Conservation (phyloP, 2,888 invertebrate species). For the Ennomos fuscantarius region DNA sequence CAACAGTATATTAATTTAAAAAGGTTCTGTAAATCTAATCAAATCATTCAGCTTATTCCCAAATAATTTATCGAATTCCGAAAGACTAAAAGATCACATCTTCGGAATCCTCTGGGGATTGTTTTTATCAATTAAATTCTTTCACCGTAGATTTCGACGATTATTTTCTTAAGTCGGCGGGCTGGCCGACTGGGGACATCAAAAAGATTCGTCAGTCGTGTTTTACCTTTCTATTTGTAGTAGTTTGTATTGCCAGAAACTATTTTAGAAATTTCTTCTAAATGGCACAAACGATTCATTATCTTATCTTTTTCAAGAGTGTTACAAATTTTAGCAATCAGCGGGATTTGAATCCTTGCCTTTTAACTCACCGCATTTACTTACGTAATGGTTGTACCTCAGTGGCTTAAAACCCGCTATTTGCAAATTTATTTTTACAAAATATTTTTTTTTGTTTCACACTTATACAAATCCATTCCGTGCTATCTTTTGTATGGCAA, state of each 20-base stretch:
- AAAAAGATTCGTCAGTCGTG: constrained; percentile 64
- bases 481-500: too few species aligned
- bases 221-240: constrained; percentile 49
- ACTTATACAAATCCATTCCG: too few species aligned
- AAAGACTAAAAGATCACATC: constrained; percentile 16
- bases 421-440: too few species aligned
- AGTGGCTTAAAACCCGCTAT: too few species aligned
- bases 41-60: constrained; percentile 10
- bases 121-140: constrained; percentile 78
- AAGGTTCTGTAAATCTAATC: neutral
- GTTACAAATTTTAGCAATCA: too few species aligned
- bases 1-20: neutral
- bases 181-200: constrained; percentile 50
- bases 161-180: constrained; percentile 63
- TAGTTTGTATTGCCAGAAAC: neutral
- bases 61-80: constrained; percentile 13
- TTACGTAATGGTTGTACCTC: too few species aligned
- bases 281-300: neutral
- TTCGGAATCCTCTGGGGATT: constrained; percentile 52
- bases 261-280: neutral
- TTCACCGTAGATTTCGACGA: constrained; percentile 61
- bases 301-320: too few species aligned
- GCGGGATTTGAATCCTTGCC: too few species aligned
- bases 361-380: too few species aligned
- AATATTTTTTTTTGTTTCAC: too few species aligned